Base-by-base conservation (phyloP, 2,797 vertebrate species). In the Sebastes vulpes region DNA sequence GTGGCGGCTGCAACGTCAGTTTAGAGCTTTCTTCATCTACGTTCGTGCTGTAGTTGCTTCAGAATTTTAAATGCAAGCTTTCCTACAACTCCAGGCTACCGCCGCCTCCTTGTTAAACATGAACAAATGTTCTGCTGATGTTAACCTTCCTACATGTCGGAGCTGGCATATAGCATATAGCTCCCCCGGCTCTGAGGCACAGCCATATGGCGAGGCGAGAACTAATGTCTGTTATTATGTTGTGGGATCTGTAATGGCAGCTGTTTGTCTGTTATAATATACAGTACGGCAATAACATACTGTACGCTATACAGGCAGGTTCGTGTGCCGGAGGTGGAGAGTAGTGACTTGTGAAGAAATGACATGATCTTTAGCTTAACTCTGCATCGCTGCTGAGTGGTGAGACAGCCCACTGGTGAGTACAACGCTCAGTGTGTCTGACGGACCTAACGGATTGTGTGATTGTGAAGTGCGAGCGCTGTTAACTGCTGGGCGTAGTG, bases 101-200 rank as follows among this genome's bases (percentile, higher is more conserved):
- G 2, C 42, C 0, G 9, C 64, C 66, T 31, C 48, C 72, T 81
- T 60, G 67, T 82, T 83, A 82, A 72, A 69, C 6, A 59, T 9
- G 54, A 88, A 81, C 78, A 84, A 85, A 83, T 79, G 74, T 53
- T 74, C 31, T 28, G 79, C 74, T 66, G 77, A 68, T 79, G 81
- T 86, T 82, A 9, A 64, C 67, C 61, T 83, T 88, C 80, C 48
- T 75, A 5, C 77, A 61, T 79, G 86, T 83, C 87, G 82, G 74
- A 82, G 60, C 29, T 68, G 85, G 73, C 75, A 68, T 68, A 56
- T 31, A 79, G 61, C 79, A 32, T 18, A 38, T 5, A 58, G 23
- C 65, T 69, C 79, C 72, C 31, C 59, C 6, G 73, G 77, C 81
- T 86, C 60, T 68, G 71, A 86, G 42, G 69, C 75, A 63, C 29